Evolutionary conservation across 2,888 invertebrate genomes (phyloP).

Genomic region (Scaptomyza reducta): DNA sequence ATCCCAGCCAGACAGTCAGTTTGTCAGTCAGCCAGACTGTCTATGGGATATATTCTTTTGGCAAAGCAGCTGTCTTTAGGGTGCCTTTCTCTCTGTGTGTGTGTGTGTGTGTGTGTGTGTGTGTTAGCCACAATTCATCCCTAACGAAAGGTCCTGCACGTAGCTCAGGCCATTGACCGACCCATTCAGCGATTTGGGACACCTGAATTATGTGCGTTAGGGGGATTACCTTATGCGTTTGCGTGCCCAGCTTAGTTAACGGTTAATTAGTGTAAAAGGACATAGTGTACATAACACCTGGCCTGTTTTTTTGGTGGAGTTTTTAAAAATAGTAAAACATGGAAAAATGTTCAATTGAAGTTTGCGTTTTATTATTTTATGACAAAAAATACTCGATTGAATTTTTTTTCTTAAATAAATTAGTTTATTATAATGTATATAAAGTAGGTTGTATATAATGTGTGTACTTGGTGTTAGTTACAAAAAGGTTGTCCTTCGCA

Average conservation of each 20-base stretch:
- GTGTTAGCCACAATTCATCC: slow-evolving; percentile 60
- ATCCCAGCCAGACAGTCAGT: slow-evolving; percentile 44
- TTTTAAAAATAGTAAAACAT: background rate
- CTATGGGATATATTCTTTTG: slow-evolving; percentile 25
- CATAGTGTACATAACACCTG: slow-evolving; percentile 62
- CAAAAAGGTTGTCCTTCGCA: slow-evolving; percentile 61
- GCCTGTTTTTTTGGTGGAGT: slow-evolving; percentile 4
- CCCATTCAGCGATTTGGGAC: slow-evolving; percentile 54
- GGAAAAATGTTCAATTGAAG: background rate
- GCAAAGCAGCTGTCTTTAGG: slow-evolving; percentile 36
- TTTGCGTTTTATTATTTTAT: slow-evolving; percentile 68
- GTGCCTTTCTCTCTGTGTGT: slow-evolving; percentile 1
- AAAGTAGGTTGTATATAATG: slow-evolving; percentile 48
- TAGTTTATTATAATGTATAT: slow-evolving; percentile 63
- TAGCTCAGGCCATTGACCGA: slow-evolving; percentile 48
- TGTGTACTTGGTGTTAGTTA: slow-evolving; percentile 80
- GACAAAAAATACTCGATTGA: slow-evolving; percentile 73
- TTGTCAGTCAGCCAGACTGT: slow-evolving; percentile 26
- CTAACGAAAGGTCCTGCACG: slow-evolving; percentile 57
- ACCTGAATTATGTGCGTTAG: slow-evolving; percentile 39
- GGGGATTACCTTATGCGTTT: slow-evolving; percentile 35
- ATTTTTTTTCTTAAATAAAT: slow-evolving; percentile 66
- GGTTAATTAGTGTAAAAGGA: slow-evolving; percentile 57
- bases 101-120: slow-evolving; percentile 22
- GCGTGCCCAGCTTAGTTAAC: slow-evolving; percentile 54